phyloP scores from a whole-genome alignment of 2,888 invertebrate genomes.

The Chrysotoxum bicinctum region DNA sequence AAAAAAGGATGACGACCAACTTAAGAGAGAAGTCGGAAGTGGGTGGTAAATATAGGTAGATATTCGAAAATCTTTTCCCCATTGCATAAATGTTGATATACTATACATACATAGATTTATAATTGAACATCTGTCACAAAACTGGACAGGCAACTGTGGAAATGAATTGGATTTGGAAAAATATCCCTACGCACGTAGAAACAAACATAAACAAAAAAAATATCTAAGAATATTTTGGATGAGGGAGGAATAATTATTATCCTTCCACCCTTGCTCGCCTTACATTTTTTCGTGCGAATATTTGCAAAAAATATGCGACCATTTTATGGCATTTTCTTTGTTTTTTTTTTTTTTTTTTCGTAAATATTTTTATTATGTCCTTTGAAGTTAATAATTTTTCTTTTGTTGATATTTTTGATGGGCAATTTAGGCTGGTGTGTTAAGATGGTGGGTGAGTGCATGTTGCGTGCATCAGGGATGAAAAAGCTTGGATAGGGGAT shows the following conservation, averaged over 20 bases:
- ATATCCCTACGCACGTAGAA: conserved; percentile 18
- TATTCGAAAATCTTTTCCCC: conserved; percentile 24
- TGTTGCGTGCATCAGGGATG: not conserved
- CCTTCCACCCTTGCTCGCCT: conserved; percentile 33
- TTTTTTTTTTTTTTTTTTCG: conserved; percentile 26
- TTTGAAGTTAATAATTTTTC: conserved; percentile 58
- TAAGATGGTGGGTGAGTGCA: not conserved
- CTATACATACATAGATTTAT: conserved; percentile 67
- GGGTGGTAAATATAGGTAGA: not conserved
- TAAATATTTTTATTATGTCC: conserved; percentile 36
- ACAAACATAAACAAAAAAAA: conserved; percentile 36
- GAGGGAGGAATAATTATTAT: conserved; percentile 28
- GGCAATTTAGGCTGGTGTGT: conserved; percentile 5
- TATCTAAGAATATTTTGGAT: not conserved
- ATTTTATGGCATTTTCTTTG: conserved; percentile 55
- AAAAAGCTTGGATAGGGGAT: not conserved
- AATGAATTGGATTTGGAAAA: conserved; percentile 62
- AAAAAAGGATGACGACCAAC: not conserved
- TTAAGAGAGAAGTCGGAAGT: not conserved
- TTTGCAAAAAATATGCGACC: conserved; percentile 57
- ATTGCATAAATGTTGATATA: no score
- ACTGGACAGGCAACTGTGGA: conserved; percentile 58
- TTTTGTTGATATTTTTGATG: conserved; percentile 10
- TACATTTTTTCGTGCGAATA: conserved; percentile 42
- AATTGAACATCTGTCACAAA: conserved; percentile 71